phyloP scores from a whole-genome alignment of 2,888 invertebrate species.

The Baccha elongata region DNA sequence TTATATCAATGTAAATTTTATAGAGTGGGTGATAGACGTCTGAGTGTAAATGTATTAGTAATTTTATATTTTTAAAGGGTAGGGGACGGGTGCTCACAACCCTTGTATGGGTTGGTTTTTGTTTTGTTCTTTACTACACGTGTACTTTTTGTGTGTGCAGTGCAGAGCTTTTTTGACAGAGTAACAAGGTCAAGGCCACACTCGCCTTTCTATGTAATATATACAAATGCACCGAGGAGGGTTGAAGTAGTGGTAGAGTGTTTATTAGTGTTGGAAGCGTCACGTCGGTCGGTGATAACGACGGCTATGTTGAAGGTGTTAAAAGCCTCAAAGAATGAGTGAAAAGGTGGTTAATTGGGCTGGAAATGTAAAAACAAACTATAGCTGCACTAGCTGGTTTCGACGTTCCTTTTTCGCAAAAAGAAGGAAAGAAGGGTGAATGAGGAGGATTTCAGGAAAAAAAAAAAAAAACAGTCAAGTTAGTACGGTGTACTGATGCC shows the following conservation, averaged over 20 bases:
- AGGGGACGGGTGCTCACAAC: background rate
- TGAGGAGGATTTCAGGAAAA: background rate
- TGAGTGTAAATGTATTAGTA: conserved; percentile 18
- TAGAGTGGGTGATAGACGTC: background rate
- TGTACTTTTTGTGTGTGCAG: conserved; percentile 63
- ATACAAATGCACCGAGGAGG: conserved; percentile 50
- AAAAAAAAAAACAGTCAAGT: too few species aligned
- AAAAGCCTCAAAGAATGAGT: conserved; percentile 37
- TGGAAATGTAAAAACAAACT: conserved; percentile 53
- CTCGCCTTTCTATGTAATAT: conserved; percentile 69
- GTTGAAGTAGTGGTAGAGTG: conserved; percentile 5
- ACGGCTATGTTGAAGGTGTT: conserved; percentile 39
- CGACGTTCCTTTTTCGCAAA: background rate
- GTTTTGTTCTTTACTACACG: conserved; percentile 50
- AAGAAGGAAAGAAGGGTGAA: conserved; percentile 11
- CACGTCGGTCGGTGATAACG: conserved; percentile 20
- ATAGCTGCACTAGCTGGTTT: background rate
- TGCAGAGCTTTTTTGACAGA: conserved; percentile 70
- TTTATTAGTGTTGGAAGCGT: conserved; percentile 14
- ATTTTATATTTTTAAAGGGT: background rate
- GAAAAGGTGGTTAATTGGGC: conserved; percentile 61
- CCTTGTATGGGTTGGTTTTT: conserved; percentile 1
- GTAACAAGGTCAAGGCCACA: conserved; percentile 74
- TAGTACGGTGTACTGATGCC: background rate
- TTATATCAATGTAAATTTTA: conserved; percentile 36